Conservation (phyloP, 1,140 invertebrate species). For the Pemphigus obesinymphae region DNA sequence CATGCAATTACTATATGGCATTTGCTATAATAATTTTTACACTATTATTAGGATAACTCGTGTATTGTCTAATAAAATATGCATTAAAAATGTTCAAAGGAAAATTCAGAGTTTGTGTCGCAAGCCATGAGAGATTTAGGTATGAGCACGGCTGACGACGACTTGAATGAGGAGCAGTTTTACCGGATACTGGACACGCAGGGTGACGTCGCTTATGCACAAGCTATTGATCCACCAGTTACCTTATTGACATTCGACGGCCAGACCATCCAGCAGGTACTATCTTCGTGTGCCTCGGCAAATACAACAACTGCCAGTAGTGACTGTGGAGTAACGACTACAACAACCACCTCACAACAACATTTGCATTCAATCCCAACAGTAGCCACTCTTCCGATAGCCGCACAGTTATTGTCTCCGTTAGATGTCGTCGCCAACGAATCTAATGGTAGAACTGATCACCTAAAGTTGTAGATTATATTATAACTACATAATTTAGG, state of each 20-base stretch:
- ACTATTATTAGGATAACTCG: no score
- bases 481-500: no score
- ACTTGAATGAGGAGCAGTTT: conserved; percentile 11
- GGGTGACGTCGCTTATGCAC: conserved; percentile 15
- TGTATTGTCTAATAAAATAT: no score
- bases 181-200: conserved; percentile 29
- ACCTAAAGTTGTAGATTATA: no score
- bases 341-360: no score
- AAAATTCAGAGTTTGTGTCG: not conserved
- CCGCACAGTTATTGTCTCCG: no score
- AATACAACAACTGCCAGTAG: not conserved
- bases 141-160: not conserved
- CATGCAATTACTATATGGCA: no score
- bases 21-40: no score
- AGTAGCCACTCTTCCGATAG: no score
- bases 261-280: conserved; percentile 30
- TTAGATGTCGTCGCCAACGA: no score
- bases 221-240: conserved; percentile 8
- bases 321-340: not conserved
- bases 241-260: not conserved
- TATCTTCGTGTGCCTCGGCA: not conserved
- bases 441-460: no score
- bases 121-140: conserved; percentile 7
- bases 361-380: no score
- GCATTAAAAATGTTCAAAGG: not conserved